phyloP scores from a whole-genome alignment of 2,113 vertebrate genomes.

The Notechis scutatus region DNA sequence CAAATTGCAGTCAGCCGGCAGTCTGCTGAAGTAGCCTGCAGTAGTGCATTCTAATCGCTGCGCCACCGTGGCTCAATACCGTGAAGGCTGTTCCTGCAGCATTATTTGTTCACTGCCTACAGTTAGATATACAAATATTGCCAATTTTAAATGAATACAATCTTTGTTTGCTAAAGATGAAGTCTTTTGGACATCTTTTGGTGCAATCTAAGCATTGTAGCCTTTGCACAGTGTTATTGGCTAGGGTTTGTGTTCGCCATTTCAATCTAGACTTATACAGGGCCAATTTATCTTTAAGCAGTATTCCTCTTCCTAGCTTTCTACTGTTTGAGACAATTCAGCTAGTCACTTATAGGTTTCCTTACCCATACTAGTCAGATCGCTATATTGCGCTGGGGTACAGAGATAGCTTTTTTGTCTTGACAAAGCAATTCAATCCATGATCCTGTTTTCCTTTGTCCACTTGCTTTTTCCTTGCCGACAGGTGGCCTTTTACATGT shows the following conservation, averaged over 20 bases:
- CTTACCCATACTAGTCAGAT: background rate
- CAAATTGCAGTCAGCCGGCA: too few relatives aligned
- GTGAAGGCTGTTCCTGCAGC: background rate
- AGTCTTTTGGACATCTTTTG: background rate
- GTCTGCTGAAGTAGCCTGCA: too few relatives aligned
- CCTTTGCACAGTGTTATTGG: background rate
- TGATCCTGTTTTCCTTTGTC: background rate
- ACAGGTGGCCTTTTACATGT: conserved; percentile 86
- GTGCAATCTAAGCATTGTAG: background rate
- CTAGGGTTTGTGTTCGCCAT: background rate
- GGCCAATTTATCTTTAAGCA: background rate
- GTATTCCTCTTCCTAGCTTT: background rate
- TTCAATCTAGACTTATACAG: background rate
- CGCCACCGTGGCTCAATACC: too few relatives aligned
- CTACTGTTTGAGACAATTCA: background rate
- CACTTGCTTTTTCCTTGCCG: background rate
- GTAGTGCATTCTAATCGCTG: too few relatives aligned
- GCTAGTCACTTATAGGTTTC: background rate
- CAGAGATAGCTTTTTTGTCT: background rate
- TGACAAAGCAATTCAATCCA: background rate
- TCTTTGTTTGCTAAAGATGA: background rate
- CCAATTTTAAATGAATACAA: background rate
- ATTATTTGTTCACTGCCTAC: background rate
- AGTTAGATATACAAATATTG: background rate
- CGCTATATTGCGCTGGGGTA: background rate